These are phyloP conservation scores for Dioctria rufipes DNA, from an alignment of 2,888 invertebrate genomes.

Conservation along the genomic window DNA sequence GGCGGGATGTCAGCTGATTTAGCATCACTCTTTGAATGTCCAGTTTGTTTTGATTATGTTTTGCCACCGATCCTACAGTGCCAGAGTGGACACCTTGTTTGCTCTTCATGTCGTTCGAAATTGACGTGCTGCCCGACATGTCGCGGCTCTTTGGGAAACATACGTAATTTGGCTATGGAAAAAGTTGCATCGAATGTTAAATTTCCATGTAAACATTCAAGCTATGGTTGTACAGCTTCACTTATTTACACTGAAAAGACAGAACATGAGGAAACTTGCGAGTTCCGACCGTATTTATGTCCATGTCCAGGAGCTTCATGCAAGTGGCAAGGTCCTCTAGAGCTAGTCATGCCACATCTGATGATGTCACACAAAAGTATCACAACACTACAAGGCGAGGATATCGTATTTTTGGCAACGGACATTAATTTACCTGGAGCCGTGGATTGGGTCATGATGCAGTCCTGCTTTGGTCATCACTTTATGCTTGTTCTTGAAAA, in stretches of 20 bases:
- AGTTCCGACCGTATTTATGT: constrained; percentile 98
- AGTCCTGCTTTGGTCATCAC: constrained; percentile 98
- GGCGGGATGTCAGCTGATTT: constrained; percentile 84
- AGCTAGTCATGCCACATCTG: constrained; percentile 98
- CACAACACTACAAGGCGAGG: constrained; percentile 98
- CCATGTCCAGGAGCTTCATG: constrained; percentile 99
- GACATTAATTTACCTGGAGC: constrained; percentile 99
- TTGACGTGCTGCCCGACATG: constrained; percentile 98
- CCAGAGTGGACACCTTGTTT: constrained; percentile 98
- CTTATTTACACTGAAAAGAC: constrained; percentile 97
- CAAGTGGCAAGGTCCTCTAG: constrained; percentile 98
- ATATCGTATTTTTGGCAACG: constrained; percentile 99
- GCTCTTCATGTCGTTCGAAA: constrained; percentile 97
- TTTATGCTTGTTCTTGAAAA: constrained; percentile 99
- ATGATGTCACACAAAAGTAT: constrained; percentile 98
- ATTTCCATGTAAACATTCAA: constrained; percentile 99
- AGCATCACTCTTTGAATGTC: constrained; percentile 94
- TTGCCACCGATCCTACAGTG: constrained; percentile 99
- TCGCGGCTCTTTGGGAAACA: constrained; percentile 96
- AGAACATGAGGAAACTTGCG: constrained; percentile 98
- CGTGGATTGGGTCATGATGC: constrained; percentile 99
- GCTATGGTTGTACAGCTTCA: constrained; percentile 93
- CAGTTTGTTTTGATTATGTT: constrained; percentile 99
- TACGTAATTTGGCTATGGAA: constrained; percentile 99
- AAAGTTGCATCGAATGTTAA: constrained; percentile 98